Base-by-base conservation (phyloP, 1,140 invertebrate genomes). In the Trichoplusia ni region DNA sequence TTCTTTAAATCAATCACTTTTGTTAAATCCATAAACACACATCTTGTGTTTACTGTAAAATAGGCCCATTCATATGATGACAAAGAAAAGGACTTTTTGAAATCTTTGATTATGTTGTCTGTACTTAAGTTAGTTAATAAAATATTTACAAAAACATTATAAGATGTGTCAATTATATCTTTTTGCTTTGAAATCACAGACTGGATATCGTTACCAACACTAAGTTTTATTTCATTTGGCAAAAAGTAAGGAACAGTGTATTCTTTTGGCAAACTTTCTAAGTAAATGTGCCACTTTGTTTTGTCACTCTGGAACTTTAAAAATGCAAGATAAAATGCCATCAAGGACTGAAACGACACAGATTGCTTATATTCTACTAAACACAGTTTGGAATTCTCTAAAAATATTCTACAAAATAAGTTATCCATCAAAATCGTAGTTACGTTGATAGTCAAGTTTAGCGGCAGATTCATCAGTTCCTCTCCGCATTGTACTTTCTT, bases 41-140 rank as follows among this genome's bases (percentile, higher is more conserved):
- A 94, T 81, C 95, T 90, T 16, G 95, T 95, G 81, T 96, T 95
- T 0, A 96, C 94, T 67, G 93, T 92, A 76, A 94, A 94, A 91
- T 95, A 96, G 6, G 94, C 94, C 91, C 92, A 93, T 78, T 90
- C 89, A 71, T 90, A 93, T 33, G 62, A 54, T 14, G 81, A 71
- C 63, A 85, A 85, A 42, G 75, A 81, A 54, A 93, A 83, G 72
- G 82, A 84, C 14, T 79, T 53, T 46, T 74, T 81, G 16, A 89
- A 77, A 21, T 67, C 65, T 58, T 72, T 16, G 46, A 86, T 58
- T 27, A 11, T 53, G 38, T 19, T 51, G 67, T 67, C 65, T 37
- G 60, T 58, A 67, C 72, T 79, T 31, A 62, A 49, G 66, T 51
- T 75, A 49, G 87, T 79, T 40, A 69, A 67, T 64, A 89, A 82